These are phyloP conservation scores for Ceratina calcarata DNA, from an alignment of 1,140 invertebrate genomes.

Conservation along the genomic window DNA sequence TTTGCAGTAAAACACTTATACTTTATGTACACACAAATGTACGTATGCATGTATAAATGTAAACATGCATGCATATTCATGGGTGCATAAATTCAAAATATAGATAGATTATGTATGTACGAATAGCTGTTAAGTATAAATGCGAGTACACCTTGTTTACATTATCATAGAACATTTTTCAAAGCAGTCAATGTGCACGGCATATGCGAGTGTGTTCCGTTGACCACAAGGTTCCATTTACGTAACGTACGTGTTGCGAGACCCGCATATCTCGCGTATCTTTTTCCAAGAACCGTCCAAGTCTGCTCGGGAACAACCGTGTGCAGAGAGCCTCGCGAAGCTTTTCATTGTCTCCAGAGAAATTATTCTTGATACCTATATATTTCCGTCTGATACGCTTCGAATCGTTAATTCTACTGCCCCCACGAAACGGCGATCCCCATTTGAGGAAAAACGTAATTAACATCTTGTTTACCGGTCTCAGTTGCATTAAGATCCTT, in stretches of 20 bases:
- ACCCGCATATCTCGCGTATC: conserved; percentile 29
- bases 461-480: not conserved
- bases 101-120: too few species aligned
- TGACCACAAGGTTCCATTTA: conserved; percentile 47
- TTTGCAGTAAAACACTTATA: too few species aligned
- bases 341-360: not conserved
- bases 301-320: not conserved
- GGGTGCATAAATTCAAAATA: too few species aligned
- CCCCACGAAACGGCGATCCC: not conserved
- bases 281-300: conserved; percentile 12
- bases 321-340: not conserved
- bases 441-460: not conserved
- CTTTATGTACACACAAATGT: not conserved
- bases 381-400: too few species aligned
- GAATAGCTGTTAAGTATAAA: not conserved
- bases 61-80: too few species aligned
- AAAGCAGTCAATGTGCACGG: not conserved
- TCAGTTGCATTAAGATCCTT: not conserved
- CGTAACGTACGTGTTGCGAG: conserved; percentile 48
- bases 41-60: not conserved
- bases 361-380: conserved; percentile 13
- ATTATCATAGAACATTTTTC: not conserved
- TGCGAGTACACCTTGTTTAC: conserved; percentile 1
- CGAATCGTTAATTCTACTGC: too few species aligned
- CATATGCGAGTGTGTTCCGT: conserved; percentile 22